phyloP scores from a whole-genome alignment of 2,113 vertebrate species.

The Ciconia stormi region DNA sequence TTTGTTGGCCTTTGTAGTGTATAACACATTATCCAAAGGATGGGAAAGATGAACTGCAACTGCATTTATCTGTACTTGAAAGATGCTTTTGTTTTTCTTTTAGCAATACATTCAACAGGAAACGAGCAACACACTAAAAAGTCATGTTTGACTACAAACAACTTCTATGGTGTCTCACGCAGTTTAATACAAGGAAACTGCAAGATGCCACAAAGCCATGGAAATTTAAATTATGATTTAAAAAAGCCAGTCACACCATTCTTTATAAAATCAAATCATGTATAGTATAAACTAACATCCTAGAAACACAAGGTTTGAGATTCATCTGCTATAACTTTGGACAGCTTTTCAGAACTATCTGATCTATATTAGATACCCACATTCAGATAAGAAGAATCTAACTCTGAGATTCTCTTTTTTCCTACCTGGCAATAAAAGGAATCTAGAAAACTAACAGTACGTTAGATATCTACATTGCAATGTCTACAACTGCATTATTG shows the following conservation, averaged over 20 bases:
- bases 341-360: neutral
- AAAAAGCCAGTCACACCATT: neutral
- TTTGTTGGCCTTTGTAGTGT: neutral
- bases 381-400: neutral
- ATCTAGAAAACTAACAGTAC: neutral
- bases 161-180: neutral
- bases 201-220: neutral
- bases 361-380: neutral
- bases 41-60: neutral
- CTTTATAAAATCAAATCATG: neutral
- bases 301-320: neutral
- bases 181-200: neutral
- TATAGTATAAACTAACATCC: neutral
- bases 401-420: neutral
- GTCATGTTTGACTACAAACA: neutral
- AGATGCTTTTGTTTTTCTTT: neutral
- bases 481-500: neutral
- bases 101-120: neutral
- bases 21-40: neutral
- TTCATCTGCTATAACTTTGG: neutral
- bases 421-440: neutral
- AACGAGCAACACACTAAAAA: neutral
- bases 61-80: neutral
- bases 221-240: neutral
- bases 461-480: neutral